A percentile compares a stretch with the other conserved stretches of the same genome.
phyloP scores from a whole-genome alignment of 1,140 invertebrate species.

The Leguminivora glycinivorella region DNA sequence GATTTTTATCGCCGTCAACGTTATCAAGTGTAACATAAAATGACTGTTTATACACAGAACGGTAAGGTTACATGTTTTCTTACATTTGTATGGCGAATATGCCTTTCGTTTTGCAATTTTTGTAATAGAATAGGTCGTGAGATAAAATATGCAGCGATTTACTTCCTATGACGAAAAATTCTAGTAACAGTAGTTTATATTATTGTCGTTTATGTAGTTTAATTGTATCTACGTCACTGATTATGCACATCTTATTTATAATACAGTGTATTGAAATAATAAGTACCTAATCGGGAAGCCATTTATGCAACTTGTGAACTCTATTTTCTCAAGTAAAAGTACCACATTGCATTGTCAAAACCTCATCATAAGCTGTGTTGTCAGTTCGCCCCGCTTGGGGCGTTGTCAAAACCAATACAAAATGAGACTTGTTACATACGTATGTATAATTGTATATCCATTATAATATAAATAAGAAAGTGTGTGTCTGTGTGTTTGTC shows the following conservation, averaged over 20 bases:
- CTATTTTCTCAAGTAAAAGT: too few relatives aligned
- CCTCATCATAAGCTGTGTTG: too few relatives aligned
- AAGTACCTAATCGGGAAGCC: too few relatives aligned
- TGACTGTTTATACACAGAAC: not conserved
- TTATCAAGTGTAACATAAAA: conserved; percentile 10
- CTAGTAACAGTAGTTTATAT: not conserved
- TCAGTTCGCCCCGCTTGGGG: too few relatives aligned
- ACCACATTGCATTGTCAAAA: too few relatives aligned
- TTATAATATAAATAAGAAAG: too few relatives aligned
- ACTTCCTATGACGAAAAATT: not conserved
- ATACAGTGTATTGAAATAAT: too few relatives aligned
- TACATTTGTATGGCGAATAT: not conserved
- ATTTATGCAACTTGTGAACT: too few relatives aligned
- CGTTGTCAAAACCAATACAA: too few relatives aligned
- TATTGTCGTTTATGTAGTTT: not conserved
- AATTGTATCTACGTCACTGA: not conserved
- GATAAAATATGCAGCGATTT: conserved; percentile 1
- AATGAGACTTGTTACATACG: too few relatives aligned
- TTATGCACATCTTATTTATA: not conserved
- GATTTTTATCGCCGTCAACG: not conserved
- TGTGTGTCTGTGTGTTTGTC: too few relatives aligned
- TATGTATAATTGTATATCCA: too few relatives aligned
- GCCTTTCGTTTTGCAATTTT: not conserved
- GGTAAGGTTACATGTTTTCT: not conserved
- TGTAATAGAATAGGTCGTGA: not conserved